Percentiles rank a stretch among this genome's conserved stretches.
phyloP scores from a whole-genome alignment of 2,113 vertebrate species.

The Neolamprologus tretocephalus region DNA sequence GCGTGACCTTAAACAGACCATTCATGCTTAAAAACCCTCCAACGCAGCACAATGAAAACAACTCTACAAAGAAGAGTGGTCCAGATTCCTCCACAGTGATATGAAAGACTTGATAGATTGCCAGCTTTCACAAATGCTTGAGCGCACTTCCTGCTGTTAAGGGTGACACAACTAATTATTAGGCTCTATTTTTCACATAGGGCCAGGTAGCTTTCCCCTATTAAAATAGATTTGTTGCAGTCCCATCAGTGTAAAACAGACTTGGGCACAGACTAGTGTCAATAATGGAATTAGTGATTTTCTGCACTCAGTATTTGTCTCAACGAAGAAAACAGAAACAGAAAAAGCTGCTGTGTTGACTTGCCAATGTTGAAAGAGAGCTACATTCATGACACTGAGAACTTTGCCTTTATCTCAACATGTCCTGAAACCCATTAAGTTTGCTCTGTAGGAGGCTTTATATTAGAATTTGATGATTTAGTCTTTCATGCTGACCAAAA shows the following conservation, averaged over 20 bases:
- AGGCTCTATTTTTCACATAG: not conserved
- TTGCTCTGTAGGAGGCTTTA: not conserved
- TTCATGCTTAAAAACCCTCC: not conserved
- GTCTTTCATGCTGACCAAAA: not conserved
- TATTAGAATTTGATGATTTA: not conserved
- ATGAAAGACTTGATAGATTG: not conserved
- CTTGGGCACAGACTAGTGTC: not conserved
- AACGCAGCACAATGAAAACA: not conserved
- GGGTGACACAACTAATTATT: not conserved
- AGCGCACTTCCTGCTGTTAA: not conserved
- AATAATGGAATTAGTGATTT: not conserved
- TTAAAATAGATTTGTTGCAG: not conserved
- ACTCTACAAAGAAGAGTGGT: not conserved
- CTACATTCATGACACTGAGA: not conserved
- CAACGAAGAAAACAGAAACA: not conserved
- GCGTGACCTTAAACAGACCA: not conserved
- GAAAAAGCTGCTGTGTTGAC: not conserved
- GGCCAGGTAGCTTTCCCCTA: not conserved
- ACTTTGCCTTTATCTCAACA: not conserved
- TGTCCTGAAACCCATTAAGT: not conserved
- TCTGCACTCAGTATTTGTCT: not conserved
- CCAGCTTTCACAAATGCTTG: not conserved
- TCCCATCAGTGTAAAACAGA: not conserved
- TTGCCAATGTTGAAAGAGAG: fast-evolving
- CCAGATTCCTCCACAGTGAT: not conserved